A percentile compares a stretch with the other conserved stretches of the same genome.
Evolutionary conservation across 2,113 vertebrate genomes (phyloP).

Genomic region (Thinocorus orbignyianus): DNA sequence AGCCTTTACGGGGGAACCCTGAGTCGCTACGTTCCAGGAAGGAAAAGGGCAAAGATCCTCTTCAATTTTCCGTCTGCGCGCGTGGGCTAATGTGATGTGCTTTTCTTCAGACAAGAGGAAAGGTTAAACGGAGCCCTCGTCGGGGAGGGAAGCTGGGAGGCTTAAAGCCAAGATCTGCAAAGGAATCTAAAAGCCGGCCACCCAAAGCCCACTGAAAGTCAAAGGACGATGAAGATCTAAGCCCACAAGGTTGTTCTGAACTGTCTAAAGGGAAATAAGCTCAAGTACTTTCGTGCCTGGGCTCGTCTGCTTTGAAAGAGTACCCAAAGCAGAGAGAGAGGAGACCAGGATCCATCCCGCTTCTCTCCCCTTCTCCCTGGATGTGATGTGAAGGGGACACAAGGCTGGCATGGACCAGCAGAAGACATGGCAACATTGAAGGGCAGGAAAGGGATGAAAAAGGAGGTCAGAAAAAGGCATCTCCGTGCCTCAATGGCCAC

Average conservation of each 20-base stretch:
- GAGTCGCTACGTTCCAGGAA: neutral
- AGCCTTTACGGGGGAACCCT: slow-evolving; percentile 14
- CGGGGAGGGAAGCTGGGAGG: neutral
- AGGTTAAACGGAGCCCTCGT: slow-evolving; percentile 24
- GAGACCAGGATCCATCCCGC: neutral
- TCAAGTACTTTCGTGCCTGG: neutral
- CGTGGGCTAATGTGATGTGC: slow-evolving; percentile 30
- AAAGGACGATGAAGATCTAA: neutral
- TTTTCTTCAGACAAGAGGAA: slow-evolving; percentile 55
- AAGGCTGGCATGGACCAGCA: neutral
- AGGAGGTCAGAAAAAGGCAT: neutral
- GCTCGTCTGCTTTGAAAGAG: neutral
- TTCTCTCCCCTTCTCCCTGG: neutral
- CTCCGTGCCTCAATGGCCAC: neutral
- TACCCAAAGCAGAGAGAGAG: neutral
- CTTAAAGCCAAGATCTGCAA: neutral
- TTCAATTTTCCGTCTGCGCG: slow-evolving; percentile 11
- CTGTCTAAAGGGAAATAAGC: neutral
- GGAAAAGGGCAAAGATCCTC: slow-evolving; percentile 53
- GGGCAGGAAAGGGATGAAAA: neutral
- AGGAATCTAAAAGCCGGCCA: neutral
- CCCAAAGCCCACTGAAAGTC: neutral
- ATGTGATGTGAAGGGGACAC: rapidly evolving
- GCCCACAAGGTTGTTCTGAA: neutral
- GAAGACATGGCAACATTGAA: neutral